Evolutionary conservation across 1,140 invertebrate species (phyloP).

Genomic region (Eumeta japonica): DNA sequence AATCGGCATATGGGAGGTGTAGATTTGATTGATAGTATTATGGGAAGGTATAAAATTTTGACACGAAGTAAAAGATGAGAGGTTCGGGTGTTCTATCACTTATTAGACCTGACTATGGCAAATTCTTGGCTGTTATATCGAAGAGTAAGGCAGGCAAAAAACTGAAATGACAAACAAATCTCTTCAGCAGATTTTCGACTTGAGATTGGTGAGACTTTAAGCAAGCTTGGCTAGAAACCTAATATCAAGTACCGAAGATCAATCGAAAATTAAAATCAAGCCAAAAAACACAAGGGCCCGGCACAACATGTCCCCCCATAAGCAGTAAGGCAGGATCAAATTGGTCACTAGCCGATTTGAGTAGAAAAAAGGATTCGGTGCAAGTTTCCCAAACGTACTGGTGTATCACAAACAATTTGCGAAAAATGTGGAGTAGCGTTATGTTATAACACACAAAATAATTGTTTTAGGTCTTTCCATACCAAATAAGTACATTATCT

Average conservation of each 20-base stretch:
- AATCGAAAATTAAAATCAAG: constrained; percentile 14
- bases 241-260: constrained; percentile 7
- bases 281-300: constrained; percentile 12
- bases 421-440: constrained; percentile 18
- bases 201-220: constrained; percentile 9
- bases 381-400: constrained; percentile 21
- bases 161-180: too few relatives aligned
- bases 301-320: too few relatives aligned
- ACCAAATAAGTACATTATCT: constrained; percentile 5
- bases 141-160: constrained; percentile 8
- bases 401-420: constrained; percentile 13
- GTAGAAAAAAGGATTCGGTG: constrained; percentile 18
- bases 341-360: constrained; percentile 25
- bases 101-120: constrained; percentile 20
- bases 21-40: constrained; percentile 12
- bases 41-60: constrained; percentile 14
- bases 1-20: constrained; percentile 24
- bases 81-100: constrained; percentile 22
- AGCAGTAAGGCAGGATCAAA: too few relatives aligned
- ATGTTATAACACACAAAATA: constrained; percentile 20
- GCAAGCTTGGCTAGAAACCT: constrained; percentile 9
- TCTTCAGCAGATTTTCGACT: too few relatives aligned
- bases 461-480: constrained; percentile 9
- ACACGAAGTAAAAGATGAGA: constrained; percentile 15
- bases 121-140: constrained; percentile 24